Percentiles rank a stretch among this genome's conserved stretches.
Evolutionary conservation across 2,888 invertebrate genomes (phyloP).

Genomic region (Ophioninae sp.): DNA sequence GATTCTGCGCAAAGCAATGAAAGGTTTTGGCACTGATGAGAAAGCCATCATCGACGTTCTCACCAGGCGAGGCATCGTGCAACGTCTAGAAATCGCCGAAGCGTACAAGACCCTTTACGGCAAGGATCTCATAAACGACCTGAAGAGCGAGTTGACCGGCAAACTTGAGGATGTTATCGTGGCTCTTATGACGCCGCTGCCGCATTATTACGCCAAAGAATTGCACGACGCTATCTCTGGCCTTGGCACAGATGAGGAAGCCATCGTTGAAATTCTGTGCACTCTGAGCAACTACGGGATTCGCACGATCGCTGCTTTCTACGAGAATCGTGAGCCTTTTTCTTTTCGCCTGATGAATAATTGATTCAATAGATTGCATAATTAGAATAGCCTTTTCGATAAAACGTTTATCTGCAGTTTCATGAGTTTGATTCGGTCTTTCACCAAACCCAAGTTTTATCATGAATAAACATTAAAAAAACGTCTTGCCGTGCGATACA

Average conservation of each 20-base stretch:
- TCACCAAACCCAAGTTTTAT: too few species aligned
- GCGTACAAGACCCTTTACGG: conserved; percentile 96
- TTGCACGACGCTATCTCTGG: conserved; percentile 94
- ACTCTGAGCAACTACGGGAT: conserved; percentile 95
- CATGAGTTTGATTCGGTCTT: too few species aligned
- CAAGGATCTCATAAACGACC: conserved; percentile 89
- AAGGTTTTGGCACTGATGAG: conserved; percentile 96
- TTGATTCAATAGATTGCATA: not conserved
- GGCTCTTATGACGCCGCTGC: conserved; percentile 94
- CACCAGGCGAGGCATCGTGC: conserved; percentile 93
- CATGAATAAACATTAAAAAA: too few species aligned
- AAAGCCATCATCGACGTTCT: conserved; percentile 95
- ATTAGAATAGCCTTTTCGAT: not conserved
- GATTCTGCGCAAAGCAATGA: conserved; percentile 94
- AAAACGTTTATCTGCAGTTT: not conserved
- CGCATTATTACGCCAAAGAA: conserved; percentile 95
- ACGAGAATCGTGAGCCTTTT: conserved; percentile 87
- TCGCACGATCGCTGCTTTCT: conserved; percentile 91
- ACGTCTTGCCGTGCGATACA: too few species aligned
- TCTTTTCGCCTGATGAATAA: not conserved
- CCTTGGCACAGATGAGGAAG: conserved; percentile 93
- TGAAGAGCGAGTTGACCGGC: conserved; percentile 94
- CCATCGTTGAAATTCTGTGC: conserved; percentile 95
- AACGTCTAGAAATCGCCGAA: conserved; percentile 94
- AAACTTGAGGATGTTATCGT: conserved; percentile 94